Evolutionary conservation across 2,888 invertebrate genomes (phyloP).

Genomic region (Drosophila testacea): DNA sequence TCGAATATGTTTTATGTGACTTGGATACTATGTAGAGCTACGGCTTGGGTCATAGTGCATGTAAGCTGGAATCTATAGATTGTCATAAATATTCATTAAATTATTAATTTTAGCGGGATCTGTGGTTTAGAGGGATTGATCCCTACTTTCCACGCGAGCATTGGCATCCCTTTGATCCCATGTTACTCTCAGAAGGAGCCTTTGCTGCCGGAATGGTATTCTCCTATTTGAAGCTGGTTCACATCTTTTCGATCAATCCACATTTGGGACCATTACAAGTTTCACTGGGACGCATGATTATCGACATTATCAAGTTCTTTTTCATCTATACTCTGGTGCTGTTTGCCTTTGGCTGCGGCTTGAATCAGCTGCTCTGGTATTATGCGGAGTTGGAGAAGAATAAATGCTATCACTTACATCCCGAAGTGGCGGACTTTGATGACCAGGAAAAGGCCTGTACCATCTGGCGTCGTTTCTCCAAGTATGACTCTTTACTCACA

Average conservation of each 20-base stretch:
- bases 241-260: slow-evolving; percentile 98
- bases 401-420: slow-evolving; percentile 92
- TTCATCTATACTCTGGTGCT: slow-evolving; percentile 96
- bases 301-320: slow-evolving; percentile 98
- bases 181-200: slow-evolving; percentile 95
- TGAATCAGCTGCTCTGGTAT: slow-evolving; percentile 97
- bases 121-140: slow-evolving; percentile 88
- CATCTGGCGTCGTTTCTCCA: slow-evolving; percentile 95
- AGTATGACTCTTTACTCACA: slow-evolving; percentile 86
- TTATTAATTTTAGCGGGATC: slow-evolving; percentile 87
- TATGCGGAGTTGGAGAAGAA: slow-evolving; percentile 95
- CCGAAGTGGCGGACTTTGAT: slow-evolving; percentile 93
- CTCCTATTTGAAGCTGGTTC: slow-evolving; percentile 97
- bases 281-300: slow-evolving; percentile 96
- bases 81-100: neutral
- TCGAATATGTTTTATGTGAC: slow-evolving; percentile 98
- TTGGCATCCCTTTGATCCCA: slow-evolving; percentile 98
- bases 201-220: slow-evolving; percentile 99
- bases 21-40: slow-evolving; percentile 94
- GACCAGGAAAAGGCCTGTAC: slow-evolving; percentile 93
- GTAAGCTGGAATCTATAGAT: slow-evolving; percentile 86
- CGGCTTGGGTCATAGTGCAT: slow-evolving; percentile 95
- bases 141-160: slow-evolving; percentile 95
- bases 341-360: slow-evolving; percentile 98
- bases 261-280: slow-evolving; percentile 97